phyloP scores from a whole-genome alignment of 1,140 invertebrate species.

The Drosophila hydei region DNA sequence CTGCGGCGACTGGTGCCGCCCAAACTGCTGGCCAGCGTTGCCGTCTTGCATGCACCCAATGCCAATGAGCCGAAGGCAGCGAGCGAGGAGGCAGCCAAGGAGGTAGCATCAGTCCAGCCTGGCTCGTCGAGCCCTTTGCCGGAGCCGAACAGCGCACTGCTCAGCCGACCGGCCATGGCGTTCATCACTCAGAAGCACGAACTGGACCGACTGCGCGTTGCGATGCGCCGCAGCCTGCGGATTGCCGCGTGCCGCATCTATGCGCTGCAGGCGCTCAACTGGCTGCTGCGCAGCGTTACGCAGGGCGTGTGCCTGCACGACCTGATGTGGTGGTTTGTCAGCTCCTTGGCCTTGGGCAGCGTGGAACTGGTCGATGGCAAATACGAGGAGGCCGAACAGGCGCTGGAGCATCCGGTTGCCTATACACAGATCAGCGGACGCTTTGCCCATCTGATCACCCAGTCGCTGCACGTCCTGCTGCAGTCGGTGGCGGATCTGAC shows the following conservation, averaged over 20 bases:
- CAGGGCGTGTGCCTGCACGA: constrained; percentile 96
- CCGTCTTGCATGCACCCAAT: constrained; percentile 45
- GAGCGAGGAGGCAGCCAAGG: constrained; percentile 5
- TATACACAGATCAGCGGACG: constrained; percentile 92
- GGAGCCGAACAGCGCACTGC: constrained; percentile 67
- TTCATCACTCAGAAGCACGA: constrained; percentile 95
- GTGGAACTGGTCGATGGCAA: constrained; percentile 55
- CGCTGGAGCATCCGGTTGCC: constrained; percentile 92
- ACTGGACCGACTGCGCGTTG: constrained; percentile 90
- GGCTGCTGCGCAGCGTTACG: constrained; percentile 95
- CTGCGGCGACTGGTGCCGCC: constrained; percentile 88
- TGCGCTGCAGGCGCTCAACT: constrained; percentile 94
- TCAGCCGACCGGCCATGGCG: constrained; percentile 90
- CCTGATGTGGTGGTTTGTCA: constrained; percentile 97
- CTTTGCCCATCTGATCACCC: constrained; percentile 90
- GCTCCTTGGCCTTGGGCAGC: constrained; percentile 86
- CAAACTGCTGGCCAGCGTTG: constrained; percentile 65
- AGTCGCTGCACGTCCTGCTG: constrained; percentile 93
- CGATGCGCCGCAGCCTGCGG: constrained; percentile 93
- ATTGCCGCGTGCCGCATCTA: constrained; percentile 94
- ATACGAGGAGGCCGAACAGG: constrained; percentile 81
- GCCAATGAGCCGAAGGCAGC: constrained; percentile 20
- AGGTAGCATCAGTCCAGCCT: neutral
- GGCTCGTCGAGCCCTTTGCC: neutral
- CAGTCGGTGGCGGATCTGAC: constrained; percentile 97